Percentiles rank a stretch among this genome's conserved stretches.
Conservation (phyloP, 2,888 invertebrate species). For the Nowickia ferox region DNA sequence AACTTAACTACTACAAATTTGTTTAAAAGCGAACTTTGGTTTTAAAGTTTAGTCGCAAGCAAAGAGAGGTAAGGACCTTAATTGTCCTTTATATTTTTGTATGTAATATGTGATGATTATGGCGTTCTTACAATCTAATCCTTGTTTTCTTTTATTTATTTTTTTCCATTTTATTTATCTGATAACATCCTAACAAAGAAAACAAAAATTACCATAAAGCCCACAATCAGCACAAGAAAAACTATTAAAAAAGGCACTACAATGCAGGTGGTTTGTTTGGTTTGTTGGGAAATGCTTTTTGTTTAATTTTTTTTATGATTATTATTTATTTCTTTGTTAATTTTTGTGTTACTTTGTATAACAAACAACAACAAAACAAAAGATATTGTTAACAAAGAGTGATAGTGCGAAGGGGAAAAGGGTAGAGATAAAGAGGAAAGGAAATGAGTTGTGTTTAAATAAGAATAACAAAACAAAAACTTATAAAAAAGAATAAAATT, state of each 20-base stretch:
- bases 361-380: neutral
- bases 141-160: neutral
- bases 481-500: neutral
- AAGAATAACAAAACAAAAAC: neutral
- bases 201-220: constrained; percentile 24
- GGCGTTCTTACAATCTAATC: neutral
- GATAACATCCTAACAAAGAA: constrained; percentile 6
- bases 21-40: too few relatives aligned
- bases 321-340: neutral
- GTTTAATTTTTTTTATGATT: neutral
- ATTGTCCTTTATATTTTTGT: neutral
- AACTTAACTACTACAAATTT: too few relatives aligned
- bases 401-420: too few relatives aligned
- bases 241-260: neutral
- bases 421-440: too few relatives aligned
- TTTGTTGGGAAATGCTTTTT: constrained; percentile 48
- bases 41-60: too few relatives aligned
- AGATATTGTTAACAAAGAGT: neutral
- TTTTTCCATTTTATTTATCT: constrained; percentile 7
- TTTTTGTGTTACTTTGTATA: constrained; percentile 35
- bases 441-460: neutral
- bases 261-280: constrained; percentile 54
- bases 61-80: neutral
- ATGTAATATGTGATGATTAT: constrained; percentile 2
- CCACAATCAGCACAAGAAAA: constrained; percentile 38